Evolutionary conservation across 2,113 vertebrate genomes (phyloP), one percentile per base, ranked within the genome.

Genomic region (Electrona antarctica): DNA sequence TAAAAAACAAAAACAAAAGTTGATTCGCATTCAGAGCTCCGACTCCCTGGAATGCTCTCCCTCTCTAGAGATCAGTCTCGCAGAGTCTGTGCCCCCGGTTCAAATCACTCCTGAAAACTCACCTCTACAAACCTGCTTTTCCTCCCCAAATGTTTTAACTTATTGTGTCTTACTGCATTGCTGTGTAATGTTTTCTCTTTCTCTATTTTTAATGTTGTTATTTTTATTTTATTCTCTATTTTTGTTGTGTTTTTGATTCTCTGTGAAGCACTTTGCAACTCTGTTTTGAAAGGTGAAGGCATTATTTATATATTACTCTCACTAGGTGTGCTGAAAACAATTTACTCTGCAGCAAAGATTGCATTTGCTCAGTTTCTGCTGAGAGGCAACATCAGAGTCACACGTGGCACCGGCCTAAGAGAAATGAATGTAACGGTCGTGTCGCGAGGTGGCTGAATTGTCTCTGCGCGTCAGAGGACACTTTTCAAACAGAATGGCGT

Each of bases 381-480:
- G 29, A 12, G 59, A 60, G 59, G 59, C 7, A 9, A 41, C 29
- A n/a, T n/a, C 46, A 15, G 21, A 11, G 7, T 49, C 15, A 60
- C 45, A 60, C 6, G 47, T 3, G 7, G 29, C 1, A 15, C 8
- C 54, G 21, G 21, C 10, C 33, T 41, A 41, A 4, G 13, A 74
- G 73, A 77, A 21, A 55, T 62, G 13, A 10, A 67, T 29, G 47
- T 13, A 11, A 67, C 12, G n/a, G 13, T 56, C 71, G 54, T 64
- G 73, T 68, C 12, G 4, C 51, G 50, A 3, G 49, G 55, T 50
- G 66, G 33, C 5, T 55, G 7, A 67, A 41, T 28, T 13, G 52
- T 49, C 48, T 65, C 14, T 14, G 11, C 7, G 28, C 14, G 7
- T 61, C 58, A 61, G 49, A 70, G 46, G 29, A 46, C 48, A 52